phyloP scores from a whole-genome alignment of 2,113 vertebrate genomes.

The Platichthys stellatus region DNA sequence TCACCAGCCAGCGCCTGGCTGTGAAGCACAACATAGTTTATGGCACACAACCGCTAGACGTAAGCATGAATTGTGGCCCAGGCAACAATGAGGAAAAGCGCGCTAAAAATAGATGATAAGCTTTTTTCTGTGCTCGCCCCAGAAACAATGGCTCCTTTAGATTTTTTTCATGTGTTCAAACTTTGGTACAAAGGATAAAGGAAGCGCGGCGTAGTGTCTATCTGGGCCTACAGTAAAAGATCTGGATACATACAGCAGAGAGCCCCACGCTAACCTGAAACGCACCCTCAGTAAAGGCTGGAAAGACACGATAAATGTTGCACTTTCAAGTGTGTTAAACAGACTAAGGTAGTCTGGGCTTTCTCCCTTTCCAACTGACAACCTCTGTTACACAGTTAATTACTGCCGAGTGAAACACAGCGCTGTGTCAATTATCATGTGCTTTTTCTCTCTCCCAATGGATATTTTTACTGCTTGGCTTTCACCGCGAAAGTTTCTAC shows the following conservation, averaged over 20 bases:
- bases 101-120: constrained; percentile 78
- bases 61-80: constrained; percentile 68
- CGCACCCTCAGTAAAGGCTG: constrained; percentile 36
- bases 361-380: constrained; percentile 69
- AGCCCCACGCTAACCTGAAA: constrained; percentile 55
- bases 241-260: constrained; percentile 24
- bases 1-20: constrained; percentile 67
- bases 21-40: constrained; percentile 69
- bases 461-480: constrained; percentile 64
- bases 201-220: too few relatives aligned
- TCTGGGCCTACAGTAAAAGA: constrained; percentile 19
- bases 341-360: constrained; percentile 56
- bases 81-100: constrained; percentile 69
- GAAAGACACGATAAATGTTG: constrained; percentile 62
- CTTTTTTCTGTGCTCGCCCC: constrained; percentile 57
- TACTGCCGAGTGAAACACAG: constrained; percentile 73
- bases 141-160: constrained; percentile 72
- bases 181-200: constrained; percentile 15
- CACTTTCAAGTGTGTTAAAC: constrained; percentile 67
- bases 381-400: constrained; percentile 77
- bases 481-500: constrained; percentile 62
- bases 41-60: constrained; percentile 57
- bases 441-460: constrained; percentile 60
- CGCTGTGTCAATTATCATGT: constrained; percentile 74
- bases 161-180: constrained; percentile 52